phyloP scores from a whole-genome alignment of 2,888 invertebrate genomes.

The Scaptomyza cyrtandrae region DNA sequence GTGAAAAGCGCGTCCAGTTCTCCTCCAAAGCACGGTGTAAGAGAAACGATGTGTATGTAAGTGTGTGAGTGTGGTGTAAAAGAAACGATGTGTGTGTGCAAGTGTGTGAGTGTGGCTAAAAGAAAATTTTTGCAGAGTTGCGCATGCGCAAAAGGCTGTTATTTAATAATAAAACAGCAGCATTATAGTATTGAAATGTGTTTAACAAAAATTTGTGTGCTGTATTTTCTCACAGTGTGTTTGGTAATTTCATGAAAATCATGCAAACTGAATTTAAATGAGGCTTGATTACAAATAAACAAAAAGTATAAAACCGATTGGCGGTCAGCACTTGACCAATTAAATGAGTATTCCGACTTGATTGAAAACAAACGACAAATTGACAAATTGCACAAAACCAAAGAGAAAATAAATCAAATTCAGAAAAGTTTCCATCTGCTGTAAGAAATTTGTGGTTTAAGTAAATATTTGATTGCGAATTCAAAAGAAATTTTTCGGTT shows the following conservation, averaged over 20 bases:
- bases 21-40: conserved; percentile 15
- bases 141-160: conserved; percentile 3
- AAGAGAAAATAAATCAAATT: conserved; percentile 12
- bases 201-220: too few relatives aligned
- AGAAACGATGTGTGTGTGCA: too few relatives aligned
- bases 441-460: conserved; percentile 27
- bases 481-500: conserved; percentile 8
- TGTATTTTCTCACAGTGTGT: conserved; percentile 36
- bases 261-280: conserved; percentile 79
- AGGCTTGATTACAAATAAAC: conserved; percentile 73
- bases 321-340: conserved; percentile 77
- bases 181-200: too few relatives aligned
- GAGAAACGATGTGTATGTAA: too few relatives aligned
- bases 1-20: conserved; percentile 50
- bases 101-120: not conserved
- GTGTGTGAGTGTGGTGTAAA: conserved; percentile 3
- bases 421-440: conserved; percentile 2
- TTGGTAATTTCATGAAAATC: conserved; percentile 65
- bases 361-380: conserved; percentile 57
- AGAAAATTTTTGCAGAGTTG: not conserved
- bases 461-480: not conserved
- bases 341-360: conserved; percentile 64
- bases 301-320: conserved; percentile 44
- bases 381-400: conserved; percentile 40
- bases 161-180: not conserved